A percentile compares a stretch with the other conserved stretches of the same genome.
phyloP scores from a whole-genome alignment of 2,888 invertebrate genomes.

The Saturnia pavonia region DNA sequence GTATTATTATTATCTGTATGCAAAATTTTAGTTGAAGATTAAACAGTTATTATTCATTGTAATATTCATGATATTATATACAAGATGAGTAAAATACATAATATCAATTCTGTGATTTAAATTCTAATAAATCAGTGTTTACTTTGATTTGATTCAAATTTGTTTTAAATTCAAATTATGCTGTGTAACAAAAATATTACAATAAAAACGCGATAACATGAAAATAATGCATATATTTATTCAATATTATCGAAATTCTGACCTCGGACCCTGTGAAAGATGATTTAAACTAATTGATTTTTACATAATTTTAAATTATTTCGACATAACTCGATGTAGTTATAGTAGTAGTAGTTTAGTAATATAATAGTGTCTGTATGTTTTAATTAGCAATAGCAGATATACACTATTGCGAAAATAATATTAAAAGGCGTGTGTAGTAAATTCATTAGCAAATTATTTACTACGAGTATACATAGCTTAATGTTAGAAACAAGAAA shows the following conservation, averaged over 20 bases:
- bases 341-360: neutral
- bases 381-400: neutral
- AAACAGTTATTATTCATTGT: too few species aligned
- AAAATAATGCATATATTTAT: neutral
- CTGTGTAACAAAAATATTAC: neutral
- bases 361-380: neutral
- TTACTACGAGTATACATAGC: too few species aligned
- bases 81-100: neutral
- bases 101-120: neutral
- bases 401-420: neutral
- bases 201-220: conserved; percentile 5
- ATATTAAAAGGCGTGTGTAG: neutral
- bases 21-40: too few species aligned
- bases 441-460: too few species aligned
- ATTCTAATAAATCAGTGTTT: neutral
- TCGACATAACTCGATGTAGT: neutral
- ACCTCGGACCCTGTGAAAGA: neutral
- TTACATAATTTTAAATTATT: neutral
- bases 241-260: neutral
- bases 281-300: neutral
- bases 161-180: neutral
- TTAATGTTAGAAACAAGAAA: too few species aligned
- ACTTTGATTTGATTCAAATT: neutral
- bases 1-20: too few species aligned
- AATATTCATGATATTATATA: neutral